Conservation (phyloP, 2,113 vertebrate genomes). For the Cynopterus brachyotis region DNA sequence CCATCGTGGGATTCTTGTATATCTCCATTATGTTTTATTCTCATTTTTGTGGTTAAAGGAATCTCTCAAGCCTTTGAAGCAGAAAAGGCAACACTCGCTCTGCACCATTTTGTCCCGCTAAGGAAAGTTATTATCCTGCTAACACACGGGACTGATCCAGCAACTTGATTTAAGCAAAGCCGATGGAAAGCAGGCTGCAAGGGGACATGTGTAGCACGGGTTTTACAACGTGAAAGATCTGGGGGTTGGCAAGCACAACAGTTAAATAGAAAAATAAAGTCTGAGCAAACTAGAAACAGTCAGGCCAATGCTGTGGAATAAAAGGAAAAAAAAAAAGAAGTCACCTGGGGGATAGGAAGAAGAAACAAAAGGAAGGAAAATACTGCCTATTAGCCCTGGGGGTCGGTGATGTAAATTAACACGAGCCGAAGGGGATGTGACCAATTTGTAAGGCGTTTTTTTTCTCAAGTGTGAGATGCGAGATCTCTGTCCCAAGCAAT, state of each 20-base stretch:
- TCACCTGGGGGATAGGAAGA: background rate
- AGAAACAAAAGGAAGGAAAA: conserved; percentile 74
- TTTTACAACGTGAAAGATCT: conserved; percentile 46
- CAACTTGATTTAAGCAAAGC: conserved; percentile 71
- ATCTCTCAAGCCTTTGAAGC: conserved; percentile 69
- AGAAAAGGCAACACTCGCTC: conserved; percentile 62
- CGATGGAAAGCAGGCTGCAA: conserved; percentile 71
- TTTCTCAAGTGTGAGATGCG: conserved; percentile 80
- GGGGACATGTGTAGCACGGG: background rate
- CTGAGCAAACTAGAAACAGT: conserved; percentile 56
- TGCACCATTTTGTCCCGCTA: conserved; percentile 57
- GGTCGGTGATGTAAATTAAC: conserved; percentile 82
- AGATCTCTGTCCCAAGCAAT: conserved; percentile 79
- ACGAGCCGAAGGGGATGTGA: conserved; percentile 86
- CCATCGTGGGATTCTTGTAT: conserved; percentile 62
- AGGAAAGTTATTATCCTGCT: conserved; percentile 66
- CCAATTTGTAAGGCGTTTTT: conserved; percentile 84
- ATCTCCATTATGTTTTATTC: conserved; percentile 53
- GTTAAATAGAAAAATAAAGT: conserved; percentile 64
- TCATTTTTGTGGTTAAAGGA: conserved; percentile 69
- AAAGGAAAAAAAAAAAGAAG: conserved; percentile 62
- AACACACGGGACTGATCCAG: conserved; percentile 62
- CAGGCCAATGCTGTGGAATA: conserved; percentile 61
- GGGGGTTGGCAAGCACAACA: conserved; percentile 18
- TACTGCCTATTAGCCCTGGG: conserved; percentile 70